Evolutionary conservation across 2,888 invertebrate species (phyloP).

Genomic region (Trilocha varians): DNA sequence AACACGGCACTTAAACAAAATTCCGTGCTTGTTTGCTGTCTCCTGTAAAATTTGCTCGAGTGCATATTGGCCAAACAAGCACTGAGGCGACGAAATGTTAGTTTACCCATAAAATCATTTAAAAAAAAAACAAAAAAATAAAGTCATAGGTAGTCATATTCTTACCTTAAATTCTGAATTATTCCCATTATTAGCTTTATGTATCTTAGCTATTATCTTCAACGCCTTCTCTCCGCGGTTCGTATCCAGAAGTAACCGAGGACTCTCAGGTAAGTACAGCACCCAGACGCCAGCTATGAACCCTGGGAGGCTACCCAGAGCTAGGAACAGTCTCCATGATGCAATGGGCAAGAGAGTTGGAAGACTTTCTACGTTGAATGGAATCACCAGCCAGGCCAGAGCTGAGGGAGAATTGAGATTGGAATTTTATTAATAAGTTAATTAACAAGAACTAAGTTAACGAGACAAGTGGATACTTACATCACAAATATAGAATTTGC

Average conservation of each 20-base stretch:
- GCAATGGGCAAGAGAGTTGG: conserved; percentile 61
- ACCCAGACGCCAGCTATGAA: conserved; percentile 74
- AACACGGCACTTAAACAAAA: too few species aligned
- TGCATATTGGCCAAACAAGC: too few species aligned
- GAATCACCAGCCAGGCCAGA: conserved; percentile 78
- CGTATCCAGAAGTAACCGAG: conserved; percentile 76
- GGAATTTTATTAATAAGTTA: too few species aligned
- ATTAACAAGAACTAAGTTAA: too few species aligned
- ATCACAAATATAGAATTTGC: too few species aligned
- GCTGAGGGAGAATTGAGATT: conserved; percentile 53
- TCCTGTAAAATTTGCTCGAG: too few species aligned
- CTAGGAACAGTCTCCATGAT: conserved; percentile 82
- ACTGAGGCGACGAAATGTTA: too few species aligned
- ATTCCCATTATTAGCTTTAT: conserved; percentile 63
- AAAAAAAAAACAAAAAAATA: too few species aligned
- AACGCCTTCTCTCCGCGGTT: conserved; percentile 74
- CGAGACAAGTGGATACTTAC: too few species aligned
- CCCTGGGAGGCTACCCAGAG: conserved; percentile 77
- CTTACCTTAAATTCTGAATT: conserved; percentile 68
- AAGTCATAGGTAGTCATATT: too few species aligned
- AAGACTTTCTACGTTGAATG: conserved; percentile 45
- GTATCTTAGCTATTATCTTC: conserved; percentile 71
- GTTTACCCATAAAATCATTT: too few species aligned
- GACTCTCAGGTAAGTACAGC: conserved; percentile 79
- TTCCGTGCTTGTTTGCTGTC: too few species aligned